Base-by-base conservation (phyloP, 1,140 invertebrate species). In the Musca vetustissima region DNA sequence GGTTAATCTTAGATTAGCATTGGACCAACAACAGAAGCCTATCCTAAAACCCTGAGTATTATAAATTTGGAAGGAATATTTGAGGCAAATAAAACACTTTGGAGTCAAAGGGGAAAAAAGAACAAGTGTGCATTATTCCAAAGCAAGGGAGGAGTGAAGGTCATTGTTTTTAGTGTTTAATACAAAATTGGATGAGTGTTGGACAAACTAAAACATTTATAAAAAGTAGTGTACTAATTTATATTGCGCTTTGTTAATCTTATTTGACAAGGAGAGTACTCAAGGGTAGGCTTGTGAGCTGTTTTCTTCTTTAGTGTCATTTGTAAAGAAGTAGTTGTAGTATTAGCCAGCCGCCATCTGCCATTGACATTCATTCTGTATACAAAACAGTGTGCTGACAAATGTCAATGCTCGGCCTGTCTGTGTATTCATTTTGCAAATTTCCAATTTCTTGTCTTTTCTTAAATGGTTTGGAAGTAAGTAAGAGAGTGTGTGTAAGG, bases 271-370 rank as follows among this genome's bases (percentile, higher is more conserved):
- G 73, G 76, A 74, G 79, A 80, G 79, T 75, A 80, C 79, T 79
- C 73, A 78, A 61, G 79, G 79, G 79, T 79, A 79, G 79, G 79
- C 79, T 81, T 79, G 76, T 76, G 79, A 79, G 77, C 79, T 79
- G 79, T 81, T 73, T 80, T 78, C 75, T 75, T 78, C 76, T 74
- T 76, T 77, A 74, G 76, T 76, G 76, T 80, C 65, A 76, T 74
- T 72, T 6, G 6, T 9, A 43, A 61, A 43, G 57, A 43, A 61
- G 57, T 43, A 43, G 36, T n/a, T n/a, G n/a, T n/a, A n/a, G n/a
- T n/a, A n/a, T n/a, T n/a, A n/a, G n/a, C n/a, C n/a, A n/a, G 28
- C 13, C 8, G 25, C 28, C 57, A 61, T 61, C 36, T 19, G n/a
- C n/a, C 57, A 61, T 61, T 61, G 57, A 61, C 36, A 17, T 61